phyloP scores from a whole-genome alignment of 2,888 invertebrate species.

The Spilosoma lubricipeda region DNA sequence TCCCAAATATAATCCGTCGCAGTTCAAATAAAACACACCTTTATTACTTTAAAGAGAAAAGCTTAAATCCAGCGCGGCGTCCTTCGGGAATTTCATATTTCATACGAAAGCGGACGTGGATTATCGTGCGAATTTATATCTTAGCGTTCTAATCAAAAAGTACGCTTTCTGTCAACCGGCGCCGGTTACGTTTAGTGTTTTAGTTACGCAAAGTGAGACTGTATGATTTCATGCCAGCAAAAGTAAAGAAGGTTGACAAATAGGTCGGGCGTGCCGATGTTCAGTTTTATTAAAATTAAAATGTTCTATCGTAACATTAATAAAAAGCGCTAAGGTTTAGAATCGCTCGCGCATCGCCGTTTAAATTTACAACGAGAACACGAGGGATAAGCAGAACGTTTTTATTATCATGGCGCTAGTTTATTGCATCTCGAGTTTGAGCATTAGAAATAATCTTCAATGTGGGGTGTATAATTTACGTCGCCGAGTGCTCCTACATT shows the following conservation, averaged over 20 bases:
- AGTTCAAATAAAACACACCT: constrained; percentile 84
- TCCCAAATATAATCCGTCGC: constrained; percentile 83
- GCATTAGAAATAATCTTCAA: constrained; percentile 81
- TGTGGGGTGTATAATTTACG: constrained; percentile 69
- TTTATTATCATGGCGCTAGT: constrained; percentile 82
- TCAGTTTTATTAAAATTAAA: constrained; percentile 86
- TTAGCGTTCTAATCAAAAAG: constrained; percentile 78
- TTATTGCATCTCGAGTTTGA: constrained; percentile 79
- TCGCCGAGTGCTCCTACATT: constrained; percentile 52
- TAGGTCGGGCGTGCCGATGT: constrained; percentile 84
- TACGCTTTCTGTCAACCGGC: constrained; percentile 70
- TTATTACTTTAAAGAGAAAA: constrained; percentile 85
- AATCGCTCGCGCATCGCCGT: constrained; percentile 65
- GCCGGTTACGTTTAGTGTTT: constrained; percentile 60
- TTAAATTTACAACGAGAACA: constrained; percentile 78
- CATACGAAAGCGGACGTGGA: constrained; percentile 70
- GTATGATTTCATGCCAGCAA: constrained; percentile 84
- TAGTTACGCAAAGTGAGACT: constrained; percentile 77
- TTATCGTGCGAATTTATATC: constrained; percentile 82
- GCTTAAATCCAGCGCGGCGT: constrained; percentile 78
- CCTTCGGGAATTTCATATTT: constrained; percentile 78
- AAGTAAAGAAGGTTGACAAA: constrained; percentile 87
- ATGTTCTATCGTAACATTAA: constrained; percentile 80
- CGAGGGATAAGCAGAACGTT: constrained; percentile 80
- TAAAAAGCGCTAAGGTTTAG: constrained; percentile 77